These are phyloP conservation scores for Loxodonta africana DNA, from an alignment of 2,113 vertebrate genomes.

Conservation along the genomic window DNA sequence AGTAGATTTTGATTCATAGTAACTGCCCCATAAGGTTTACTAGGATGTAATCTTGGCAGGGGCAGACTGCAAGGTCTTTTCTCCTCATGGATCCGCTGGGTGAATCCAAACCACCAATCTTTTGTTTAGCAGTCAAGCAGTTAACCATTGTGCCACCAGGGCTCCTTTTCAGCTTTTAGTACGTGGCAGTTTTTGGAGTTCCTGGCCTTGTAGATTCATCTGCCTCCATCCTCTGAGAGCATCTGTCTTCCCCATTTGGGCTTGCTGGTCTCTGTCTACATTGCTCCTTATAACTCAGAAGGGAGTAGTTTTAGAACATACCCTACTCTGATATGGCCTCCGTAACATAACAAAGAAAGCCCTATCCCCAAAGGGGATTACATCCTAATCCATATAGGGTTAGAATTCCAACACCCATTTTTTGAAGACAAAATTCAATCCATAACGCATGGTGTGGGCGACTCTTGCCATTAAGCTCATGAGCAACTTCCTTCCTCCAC, in stretches of 20 bases:
- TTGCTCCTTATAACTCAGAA: not conserved
- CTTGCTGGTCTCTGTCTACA: not conserved
- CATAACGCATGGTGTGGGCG: not conserved
- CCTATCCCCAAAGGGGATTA: not conserved
- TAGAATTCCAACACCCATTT: not conserved
- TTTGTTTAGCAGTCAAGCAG: not conserved
- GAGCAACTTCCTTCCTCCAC: not conserved
- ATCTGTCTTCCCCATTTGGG: not conserved
- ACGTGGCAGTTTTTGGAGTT: not conserved
- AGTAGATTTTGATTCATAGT: not conserved
- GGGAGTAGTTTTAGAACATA: not conserved
- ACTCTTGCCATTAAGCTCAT: not conserved
- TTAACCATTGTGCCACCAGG: not conserved
- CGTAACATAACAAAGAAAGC: not conserved
- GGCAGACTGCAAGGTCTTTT: not conserved
- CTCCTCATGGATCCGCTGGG: not conserved
- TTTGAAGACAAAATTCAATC: not conserved
- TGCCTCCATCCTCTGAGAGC: no score
- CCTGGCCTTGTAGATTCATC: not conserved
- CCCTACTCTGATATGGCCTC: not conserved
- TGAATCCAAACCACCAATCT: not conserved
- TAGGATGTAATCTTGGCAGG: not conserved
- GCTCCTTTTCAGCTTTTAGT: not conserved
- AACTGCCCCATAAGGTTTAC: not conserved
- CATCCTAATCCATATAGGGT: not conserved